Evolutionary conservation across 37 sponge, comb jelly and placozoan genomes (phyloP).

Genomic region (Chondrosia reniformis): DNA sequence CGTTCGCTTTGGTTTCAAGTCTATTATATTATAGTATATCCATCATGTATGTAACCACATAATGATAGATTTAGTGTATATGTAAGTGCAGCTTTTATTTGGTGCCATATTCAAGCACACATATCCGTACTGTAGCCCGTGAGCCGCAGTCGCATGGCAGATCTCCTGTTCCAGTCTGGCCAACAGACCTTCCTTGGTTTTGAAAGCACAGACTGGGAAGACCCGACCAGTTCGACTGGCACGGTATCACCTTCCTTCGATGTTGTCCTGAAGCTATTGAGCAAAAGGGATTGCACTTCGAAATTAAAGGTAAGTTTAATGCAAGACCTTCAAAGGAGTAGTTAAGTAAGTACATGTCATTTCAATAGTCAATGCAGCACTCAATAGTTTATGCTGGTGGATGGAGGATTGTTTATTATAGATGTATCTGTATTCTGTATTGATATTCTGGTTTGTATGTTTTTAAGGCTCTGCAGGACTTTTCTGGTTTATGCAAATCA

Average conservation of each 20-base stretch:
- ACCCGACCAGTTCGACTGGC: neutral
- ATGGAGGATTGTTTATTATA: no score
- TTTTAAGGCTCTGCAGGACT: constrained; percentile 7
- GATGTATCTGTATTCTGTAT: no score
- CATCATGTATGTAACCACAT: neutral
- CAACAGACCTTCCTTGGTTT: neutral
- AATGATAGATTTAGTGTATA: no score
- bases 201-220: neutral
- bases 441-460: no score
- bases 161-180: neutral
- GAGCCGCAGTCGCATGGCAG: constrained; percentile 17
- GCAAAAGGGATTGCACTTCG: neutral
- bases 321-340: no score
- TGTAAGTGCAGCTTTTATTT: no score
- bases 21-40: neutral
- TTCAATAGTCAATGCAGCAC: no score
- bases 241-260: neutral
- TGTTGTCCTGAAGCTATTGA: neutral
- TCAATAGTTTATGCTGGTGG: no score
- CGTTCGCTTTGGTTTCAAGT: neutral
- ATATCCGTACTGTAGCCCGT: no score
- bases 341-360: no score
- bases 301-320: constrained; percentile 6
- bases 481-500: neutral
- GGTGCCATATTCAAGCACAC: no score